Evolutionary conservation across 2,797 vertebrate genomes (phyloP), one percentile per base, ranked within the genome.

Genomic region (Pelobates cultripes): DNA sequence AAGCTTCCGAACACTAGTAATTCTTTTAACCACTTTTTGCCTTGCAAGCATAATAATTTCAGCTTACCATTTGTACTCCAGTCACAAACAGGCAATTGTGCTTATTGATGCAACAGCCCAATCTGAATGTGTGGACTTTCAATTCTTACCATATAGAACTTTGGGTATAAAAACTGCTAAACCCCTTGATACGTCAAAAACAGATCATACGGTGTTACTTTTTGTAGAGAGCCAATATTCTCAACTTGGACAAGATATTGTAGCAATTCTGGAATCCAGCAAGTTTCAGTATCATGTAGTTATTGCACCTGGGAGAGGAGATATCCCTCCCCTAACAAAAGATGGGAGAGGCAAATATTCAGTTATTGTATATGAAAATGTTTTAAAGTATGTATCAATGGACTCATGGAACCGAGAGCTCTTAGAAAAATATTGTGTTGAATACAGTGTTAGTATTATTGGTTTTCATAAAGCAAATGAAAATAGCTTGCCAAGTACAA

Each of bases 201-300:
- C 96, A 1, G 95, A 98, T 4, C 94, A 94, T 0, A 94, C 92
- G 0, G 92, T 97, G 28, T 94, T 99, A 75, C 94, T 99, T 3
- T 96, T 99, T 2, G 97, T 99, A 85, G 97, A 99, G 86, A 99
- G 97, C 76, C 97, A 99, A 82, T 99, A 99, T 85, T 98, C 97
- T 14, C 97, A 98, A 88, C 92, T 99, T 57, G 97, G 97, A 45
- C 97, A 98, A 91, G 97, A 99, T 79, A 97, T 99, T 73, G 90
- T 98, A 85, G 96, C 96, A 73, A 96, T 98, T 82, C 88, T 99
- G 3, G 97, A 99, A 89, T 98, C 97, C 45, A 97, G 97, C 75
- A 94, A 94, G 80, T 98, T 97, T 88, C 96, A 87, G 71, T 97
- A 97, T 87, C 96, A 96, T 72, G 95, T 97, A 90, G 96, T 98